Conservation (phyloP, 2,113 vertebrate genomes). For the Rhizomys pruinosus region DNA sequence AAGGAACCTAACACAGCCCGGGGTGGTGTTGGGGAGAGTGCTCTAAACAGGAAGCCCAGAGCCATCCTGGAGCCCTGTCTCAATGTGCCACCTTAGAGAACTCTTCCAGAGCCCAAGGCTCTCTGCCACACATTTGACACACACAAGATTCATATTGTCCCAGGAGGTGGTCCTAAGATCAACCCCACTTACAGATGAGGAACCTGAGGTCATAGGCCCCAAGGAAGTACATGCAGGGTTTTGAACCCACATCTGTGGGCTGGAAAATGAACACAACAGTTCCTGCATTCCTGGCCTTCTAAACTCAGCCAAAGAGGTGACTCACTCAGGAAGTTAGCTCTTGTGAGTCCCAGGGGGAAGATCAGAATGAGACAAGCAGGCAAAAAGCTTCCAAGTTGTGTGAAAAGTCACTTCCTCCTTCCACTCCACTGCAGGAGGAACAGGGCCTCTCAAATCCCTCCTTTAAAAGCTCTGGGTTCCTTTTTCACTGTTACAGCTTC, state of each 20-base stretch:
- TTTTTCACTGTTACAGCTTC: constrained; percentile 32
- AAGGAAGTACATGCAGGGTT: not conserved
- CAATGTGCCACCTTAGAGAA: too few species aligned
- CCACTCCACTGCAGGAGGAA: not conserved
- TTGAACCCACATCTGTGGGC: not conserved
- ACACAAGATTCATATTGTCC: not conserved
- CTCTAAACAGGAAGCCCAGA: not conserved
- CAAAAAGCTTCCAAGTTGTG: constrained; percentile 38
- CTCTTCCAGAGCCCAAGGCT: not conserved
- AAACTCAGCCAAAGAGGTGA: constrained; percentile 31
- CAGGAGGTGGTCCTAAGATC: not conserved
- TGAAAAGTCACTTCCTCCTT: constrained; percentile 18
- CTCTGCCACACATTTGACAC: not conserved
- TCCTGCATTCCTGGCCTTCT: not conserved
- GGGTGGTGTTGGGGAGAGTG: not conserved
- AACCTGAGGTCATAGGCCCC: not conserved
- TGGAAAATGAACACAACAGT: not conserved
- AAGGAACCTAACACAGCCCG: not conserved
- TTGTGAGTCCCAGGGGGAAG: not conserved
- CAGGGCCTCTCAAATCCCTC: not conserved
- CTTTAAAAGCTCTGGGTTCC: constrained; percentile 20
- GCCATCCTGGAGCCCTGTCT: not conserved
- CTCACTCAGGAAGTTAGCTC: constrained; percentile 59
- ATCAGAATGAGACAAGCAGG: constrained; percentile 35
- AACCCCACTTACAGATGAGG: not conserved